phyloP scores from a whole-genome alignment of 2,888 invertebrate species.

The Heliconius ethilla region DNA sequence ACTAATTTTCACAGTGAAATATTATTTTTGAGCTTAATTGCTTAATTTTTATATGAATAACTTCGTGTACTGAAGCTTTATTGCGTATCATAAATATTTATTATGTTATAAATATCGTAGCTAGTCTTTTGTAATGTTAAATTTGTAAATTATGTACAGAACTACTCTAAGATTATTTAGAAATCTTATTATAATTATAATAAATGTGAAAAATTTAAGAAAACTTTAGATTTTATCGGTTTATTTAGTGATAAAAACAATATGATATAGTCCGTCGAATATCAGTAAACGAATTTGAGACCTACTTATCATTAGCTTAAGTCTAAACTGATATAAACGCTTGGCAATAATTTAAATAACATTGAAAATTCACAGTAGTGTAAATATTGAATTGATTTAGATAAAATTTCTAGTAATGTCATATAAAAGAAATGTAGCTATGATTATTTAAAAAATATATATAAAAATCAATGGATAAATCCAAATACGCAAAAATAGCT shows the following conservation, averaged over 20 bases:
- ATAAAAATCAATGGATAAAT: slow-evolving; percentile 10
- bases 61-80: slow-evolving; percentile 45
- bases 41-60: slow-evolving; percentile 29
- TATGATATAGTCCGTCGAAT: slow-evolving; percentile 74
- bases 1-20: slow-evolving; percentile 37
- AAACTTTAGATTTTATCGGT: slow-evolving; percentile 56
- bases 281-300: slow-evolving; percentile 80
- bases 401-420: slow-evolving; percentile 33
- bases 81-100: slow-evolving; percentile 51
- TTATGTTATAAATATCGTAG: slow-evolving; percentile 59
- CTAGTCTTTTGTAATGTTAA: slow-evolving; percentile 70
- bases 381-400: slow-evolving; percentile 46
- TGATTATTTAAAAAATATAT: slow-evolving; percentile 21
- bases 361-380: slow-evolving; percentile 52
- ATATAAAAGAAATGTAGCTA: slow-evolving; percentile 27
- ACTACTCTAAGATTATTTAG: slow-evolving; percentile 37
- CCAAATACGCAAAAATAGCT: neutral
- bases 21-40: slow-evolving; percentile 45
- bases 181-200: slow-evolving; percentile 52
- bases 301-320: slow-evolving; percentile 74
- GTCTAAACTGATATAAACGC: slow-evolving; percentile 67
- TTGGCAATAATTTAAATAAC: slow-evolving; percentile 76
- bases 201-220: slow-evolving; percentile 55
- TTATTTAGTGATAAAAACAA: slow-evolving; percentile 67
- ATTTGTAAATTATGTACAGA: slow-evolving; percentile 62